Evolutionary conservation across 2,113 vertebrate species (phyloP), one percentile per base, ranked within the genome.

Genomic region (Gila orcuttii): DNA sequence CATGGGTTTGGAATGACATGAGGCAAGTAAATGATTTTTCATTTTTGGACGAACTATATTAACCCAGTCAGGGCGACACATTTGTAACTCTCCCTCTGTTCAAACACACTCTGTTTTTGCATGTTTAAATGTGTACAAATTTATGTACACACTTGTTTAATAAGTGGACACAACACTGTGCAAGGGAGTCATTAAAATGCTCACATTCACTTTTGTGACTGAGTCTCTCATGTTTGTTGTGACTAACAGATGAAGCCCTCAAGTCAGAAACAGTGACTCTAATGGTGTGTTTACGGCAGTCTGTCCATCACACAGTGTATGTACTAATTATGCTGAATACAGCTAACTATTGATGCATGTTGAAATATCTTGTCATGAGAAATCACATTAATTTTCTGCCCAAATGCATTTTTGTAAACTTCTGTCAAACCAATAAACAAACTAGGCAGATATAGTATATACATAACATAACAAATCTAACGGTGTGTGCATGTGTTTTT

Each of bases 311-410:
- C 6, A 62, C 45, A 68, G 45, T 52, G 39, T 12, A 33, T 69
- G 79, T 8, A 68, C n/a, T 82, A 82, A 68, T 82, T 66, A 52
- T 33, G 11, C 45, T 23, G 25, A 68, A 69, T 68, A 68, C 62
- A 47, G 59, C 36, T 45, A 82, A 50, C 25, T n/a, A 33, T 33
- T 52, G 45, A 68, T 68, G 45, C 79, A 81, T 79, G 66, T 45
- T 21, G 23, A 79, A 79, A 3, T 60, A 79, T 79, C 79, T 15
- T 69, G 79, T 52, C 42, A 31, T 6, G 62, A 33, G 19, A n/a
- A 69, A 52, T 82, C 79, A 68, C 31, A 33, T 69, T 9, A 0
- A 33, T 23, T 50, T 69, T 55, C 31, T 82, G 10, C 5, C 23
- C 10, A 69, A 52, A 33, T 33, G 17, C 19, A 23, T 68, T 82